Percentiles rank a stretch among this genome's conserved stretches.
Evolutionary conservation across 2,888 invertebrate species (phyloP).

Genomic region (Stenichneumon culpator): DNA sequence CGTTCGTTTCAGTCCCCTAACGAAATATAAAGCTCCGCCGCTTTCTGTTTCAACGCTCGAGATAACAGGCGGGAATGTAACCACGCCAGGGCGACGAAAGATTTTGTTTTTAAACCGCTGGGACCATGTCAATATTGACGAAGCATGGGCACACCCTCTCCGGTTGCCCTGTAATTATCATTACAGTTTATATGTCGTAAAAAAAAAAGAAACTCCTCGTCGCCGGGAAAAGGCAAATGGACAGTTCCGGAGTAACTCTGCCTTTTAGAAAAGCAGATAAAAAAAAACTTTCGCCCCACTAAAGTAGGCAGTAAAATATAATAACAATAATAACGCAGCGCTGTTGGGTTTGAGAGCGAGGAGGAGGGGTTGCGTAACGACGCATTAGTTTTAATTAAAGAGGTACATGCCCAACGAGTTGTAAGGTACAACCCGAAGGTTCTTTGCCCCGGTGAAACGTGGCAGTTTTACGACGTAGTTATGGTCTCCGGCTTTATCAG

Average conservation of each 20-base stretch:
- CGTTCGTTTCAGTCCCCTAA: neutral
- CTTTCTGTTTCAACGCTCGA: neutral
- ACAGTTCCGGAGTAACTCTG: neutral
- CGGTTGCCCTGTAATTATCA: constrained; percentile 2
- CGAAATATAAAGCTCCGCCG: neutral
- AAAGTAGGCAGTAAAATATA: constrained; percentile 63
- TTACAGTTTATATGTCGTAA: neutral
- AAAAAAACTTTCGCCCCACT: constrained; percentile 30
- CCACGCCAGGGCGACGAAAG: neutral
- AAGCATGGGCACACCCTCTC: neutral
- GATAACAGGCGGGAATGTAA: neutral
- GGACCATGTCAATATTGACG: neutral
- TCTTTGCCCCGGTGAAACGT: constrained; percentile 65
- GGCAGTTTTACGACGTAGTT: constrained; percentile 71
- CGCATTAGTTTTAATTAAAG: constrained; percentile 78
- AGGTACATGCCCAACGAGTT: constrained; percentile 62
- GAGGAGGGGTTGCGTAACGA: constrained; percentile 59
- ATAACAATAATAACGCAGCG: constrained; percentile 53
- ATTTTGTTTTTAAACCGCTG: neutral
- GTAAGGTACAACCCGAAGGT: constrained; percentile 61
- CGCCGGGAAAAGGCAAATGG: neutral
- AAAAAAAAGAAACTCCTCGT: neutral
- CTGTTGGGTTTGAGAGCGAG: constrained; percentile 12
- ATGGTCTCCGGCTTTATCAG: constrained; percentile 72
- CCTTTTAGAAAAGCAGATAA: neutral